These are phyloP conservation scores for Drosophila flavopinicola DNA, from an alignment of 2,888 invertebrate species.

Conservation along the genomic window DNA sequence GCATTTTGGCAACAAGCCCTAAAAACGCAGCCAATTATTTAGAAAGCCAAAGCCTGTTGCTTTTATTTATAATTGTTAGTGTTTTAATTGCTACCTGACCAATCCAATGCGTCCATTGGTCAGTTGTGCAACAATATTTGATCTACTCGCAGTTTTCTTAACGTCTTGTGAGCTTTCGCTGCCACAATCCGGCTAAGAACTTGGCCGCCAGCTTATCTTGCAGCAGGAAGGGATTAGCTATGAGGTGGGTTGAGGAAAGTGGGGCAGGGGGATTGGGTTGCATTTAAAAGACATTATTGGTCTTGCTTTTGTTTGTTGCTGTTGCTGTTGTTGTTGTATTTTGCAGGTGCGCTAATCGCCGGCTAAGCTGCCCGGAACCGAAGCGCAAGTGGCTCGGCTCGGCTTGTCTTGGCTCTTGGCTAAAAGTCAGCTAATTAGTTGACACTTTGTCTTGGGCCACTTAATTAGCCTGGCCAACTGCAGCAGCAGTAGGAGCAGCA, in stretches of 20 bases:
- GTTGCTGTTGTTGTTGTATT: conserved; percentile 38
- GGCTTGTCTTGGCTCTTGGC: too few relatives aligned
- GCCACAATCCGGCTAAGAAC: conserved; percentile 63
- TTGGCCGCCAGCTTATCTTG: conserved; percentile 62
- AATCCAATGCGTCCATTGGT: too few relatives aligned
- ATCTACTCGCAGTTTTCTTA: conserved; percentile 10
- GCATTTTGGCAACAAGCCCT: too few relatives aligned
- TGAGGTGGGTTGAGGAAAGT: too few relatives aligned
- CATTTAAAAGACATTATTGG: conserved; percentile 66
- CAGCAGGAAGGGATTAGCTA: not conserved
- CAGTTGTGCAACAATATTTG: conserved; percentile 17
- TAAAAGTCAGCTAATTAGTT: conserved; percentile 76
- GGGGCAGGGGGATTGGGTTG: not conserved
- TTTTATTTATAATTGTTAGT: too few relatives aligned
- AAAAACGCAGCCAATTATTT: too few relatives aligned
- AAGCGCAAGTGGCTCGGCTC: conserved; percentile 36
- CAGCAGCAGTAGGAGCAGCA: too few relatives aligned
- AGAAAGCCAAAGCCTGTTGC: too few relatives aligned
- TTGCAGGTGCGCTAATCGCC: conserved; percentile 74
- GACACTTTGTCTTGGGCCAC: conserved; percentile 75
- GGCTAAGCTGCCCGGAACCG: conserved; percentile 61
- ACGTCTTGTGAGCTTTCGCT: conserved; percentile 5
- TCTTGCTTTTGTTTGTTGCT: conserved; percentile 49
- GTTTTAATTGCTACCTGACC: too few relatives aligned
- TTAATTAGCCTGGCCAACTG: conserved; percentile 59